Base-by-base conservation (phyloP, 1,140 invertebrate species). In the Drosophila sulfurigaster region DNA sequence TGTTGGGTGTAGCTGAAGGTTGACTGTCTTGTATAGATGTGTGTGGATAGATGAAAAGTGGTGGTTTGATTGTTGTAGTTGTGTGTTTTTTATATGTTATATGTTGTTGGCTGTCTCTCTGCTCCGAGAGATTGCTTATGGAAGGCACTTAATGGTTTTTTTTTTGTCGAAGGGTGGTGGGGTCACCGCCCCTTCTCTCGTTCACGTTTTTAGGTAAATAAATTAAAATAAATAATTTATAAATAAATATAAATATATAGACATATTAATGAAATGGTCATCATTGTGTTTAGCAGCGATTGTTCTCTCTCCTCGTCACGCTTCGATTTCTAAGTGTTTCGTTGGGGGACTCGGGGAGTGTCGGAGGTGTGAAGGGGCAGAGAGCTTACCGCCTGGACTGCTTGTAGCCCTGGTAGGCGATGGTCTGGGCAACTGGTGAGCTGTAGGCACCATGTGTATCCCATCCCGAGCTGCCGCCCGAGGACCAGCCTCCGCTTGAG, bases 341-440 rank as follows among this genome's bases (percentile, higher is more conserved):
- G 54, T 38, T 38, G 35, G 35, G 35, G 35, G 8, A 38, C 7
- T 38, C 8, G 78, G 71, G 32, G 30, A 2, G 28, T 30, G 60
- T 38, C 30, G 11, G 52, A 8, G 54, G 49, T 41, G 28, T 49
- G 45, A 2, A 16, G 51, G 15, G 20, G 54, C 45, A 3, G 25
- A 32, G 20, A 38, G 74, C 70, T 92, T 92, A 92, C 76, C 91
- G 91, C 72, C 91, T 89, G 70, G 86, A 79, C 71, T 82, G 85
- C 68, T 92, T 92, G 78, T 93, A 93, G 57, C 86, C 93, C 63
- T 91, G 83, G 75, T 93, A 94, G 60, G 93, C 93, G 38, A 94
- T 83, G 35, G 93, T 90, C 80, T 93, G 93, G 20, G 93, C 93
- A 54, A 92, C 91, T 15, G 91, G 93, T 10, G 91, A 83, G 70